These are phyloP conservation scores for Synergus gifuensis DNA, from an alignment of 2,888 invertebrate species.

Conservation along the genomic window DNA sequence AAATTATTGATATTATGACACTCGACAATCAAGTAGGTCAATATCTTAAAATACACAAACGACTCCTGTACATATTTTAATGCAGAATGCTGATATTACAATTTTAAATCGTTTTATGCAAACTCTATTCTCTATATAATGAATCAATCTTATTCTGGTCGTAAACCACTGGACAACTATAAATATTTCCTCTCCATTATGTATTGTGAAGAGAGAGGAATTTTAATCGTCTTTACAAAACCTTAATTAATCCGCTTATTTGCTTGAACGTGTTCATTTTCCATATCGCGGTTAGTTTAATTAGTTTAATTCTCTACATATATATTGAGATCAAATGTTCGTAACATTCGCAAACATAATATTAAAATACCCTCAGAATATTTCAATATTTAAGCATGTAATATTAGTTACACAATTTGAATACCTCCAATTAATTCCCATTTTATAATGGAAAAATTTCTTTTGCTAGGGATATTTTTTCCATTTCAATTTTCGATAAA, in stretches of 20 bases:
- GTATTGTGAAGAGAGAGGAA: neutral
- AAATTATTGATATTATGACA: neutral
- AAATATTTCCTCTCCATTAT: constrained; percentile 59
- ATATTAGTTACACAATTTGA: too few species aligned
- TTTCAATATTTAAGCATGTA: neutral
- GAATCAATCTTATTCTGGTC: neutral
- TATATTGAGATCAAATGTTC: neutral
- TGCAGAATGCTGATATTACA: too few species aligned
- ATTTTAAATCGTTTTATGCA: neutral
- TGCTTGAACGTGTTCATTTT: neutral
- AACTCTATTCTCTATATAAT: neutral
- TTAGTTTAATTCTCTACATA: neutral
- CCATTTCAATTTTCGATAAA: too few species aligned
- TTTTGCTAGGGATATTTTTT: too few species aligned
- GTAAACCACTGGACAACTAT: neutral
- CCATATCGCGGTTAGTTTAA: neutral
- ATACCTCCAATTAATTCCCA: too few species aligned
- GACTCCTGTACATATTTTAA: too few species aligned
- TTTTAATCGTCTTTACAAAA: constrained; percentile 12
- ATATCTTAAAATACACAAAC: too few species aligned
- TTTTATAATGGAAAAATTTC: too few species aligned
- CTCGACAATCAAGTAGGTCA: too few species aligned
- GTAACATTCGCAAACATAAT: too few species aligned
- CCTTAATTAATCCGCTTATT: neutral
- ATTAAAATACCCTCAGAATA: too few species aligned